Conservation (phyloP, 2,113 vertebrate species). For the Laticauda laticaudata region DNA sequence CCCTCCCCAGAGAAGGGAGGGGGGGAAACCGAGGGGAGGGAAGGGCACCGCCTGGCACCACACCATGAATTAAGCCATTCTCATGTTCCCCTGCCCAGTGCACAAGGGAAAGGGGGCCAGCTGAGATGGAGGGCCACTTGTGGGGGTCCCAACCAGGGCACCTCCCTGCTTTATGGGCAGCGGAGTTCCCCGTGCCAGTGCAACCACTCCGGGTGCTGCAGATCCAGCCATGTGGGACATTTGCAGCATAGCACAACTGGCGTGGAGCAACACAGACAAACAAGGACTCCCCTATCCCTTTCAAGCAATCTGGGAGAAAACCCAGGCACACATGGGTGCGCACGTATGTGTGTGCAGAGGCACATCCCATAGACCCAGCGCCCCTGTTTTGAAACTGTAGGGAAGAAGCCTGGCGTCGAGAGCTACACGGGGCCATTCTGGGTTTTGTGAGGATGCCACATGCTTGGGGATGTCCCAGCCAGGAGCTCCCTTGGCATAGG, state of each 20-base stretch:
- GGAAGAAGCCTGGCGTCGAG: neutral
- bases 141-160: neutral
- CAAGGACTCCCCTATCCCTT: neutral
- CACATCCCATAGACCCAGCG: rapidly evolving
- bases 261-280: neutral
- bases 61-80: neutral
- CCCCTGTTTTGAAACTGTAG: neutral
- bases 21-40: neutral
- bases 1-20: neutral
- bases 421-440: rapidly evolving
- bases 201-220: neutral
- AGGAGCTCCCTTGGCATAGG: neutral
- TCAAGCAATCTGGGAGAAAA: neutral
- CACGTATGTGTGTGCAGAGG: rapidly evolving
- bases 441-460: neutral
- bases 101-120: neutral
- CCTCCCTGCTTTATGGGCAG: neutral
- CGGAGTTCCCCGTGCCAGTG: neutral
- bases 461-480: neutral
- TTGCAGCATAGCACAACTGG: neutral
- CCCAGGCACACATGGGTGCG: neutral
- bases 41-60: neutral
- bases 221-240: neutral
- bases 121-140: too few relatives aligned
- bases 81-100: neutral